A percentile compares a stretch with the other conserved stretches of the same genome.
Evolutionary conservation across 2,113 vertebrate genomes (phyloP).

Genomic region (Castor canadensis): DNA sequence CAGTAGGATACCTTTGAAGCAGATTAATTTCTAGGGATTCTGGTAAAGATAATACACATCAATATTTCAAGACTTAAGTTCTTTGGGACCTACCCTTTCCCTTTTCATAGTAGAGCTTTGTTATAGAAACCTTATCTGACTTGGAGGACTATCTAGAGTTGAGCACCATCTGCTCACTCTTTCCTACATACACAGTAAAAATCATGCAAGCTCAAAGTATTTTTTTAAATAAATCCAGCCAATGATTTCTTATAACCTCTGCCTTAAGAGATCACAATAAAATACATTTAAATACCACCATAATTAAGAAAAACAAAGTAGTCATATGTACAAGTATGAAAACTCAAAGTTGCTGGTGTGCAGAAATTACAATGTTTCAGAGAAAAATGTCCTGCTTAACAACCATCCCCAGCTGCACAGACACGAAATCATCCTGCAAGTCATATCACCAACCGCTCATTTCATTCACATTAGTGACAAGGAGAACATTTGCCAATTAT

Average conservation of each 20-base stretch:
- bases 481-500: slow-evolving; percentile 74
- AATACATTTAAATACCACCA: slow-evolving; percentile 46
- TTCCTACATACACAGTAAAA: too few species aligned
- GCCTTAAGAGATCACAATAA: slow-evolving; percentile 52
- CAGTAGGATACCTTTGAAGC: not conserved
- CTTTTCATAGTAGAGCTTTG: not conserved
- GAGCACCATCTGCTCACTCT: slow-evolving; percentile 1
- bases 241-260: slow-evolving; percentile 41
- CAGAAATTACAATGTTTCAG: not conserved
- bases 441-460: too few species aligned
- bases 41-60: slow-evolving; percentile 1
- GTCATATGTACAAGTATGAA: slow-evolving; percentile 22
- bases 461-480: slow-evolving; percentile 63
- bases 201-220: too few species aligned
- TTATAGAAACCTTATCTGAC: not conserved
- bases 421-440: not conserved
- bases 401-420: slow-evolving; percentile 18
- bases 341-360: not conserved
- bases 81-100: not conserved
- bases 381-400: not conserved
- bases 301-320: slow-evolving; percentile 56
- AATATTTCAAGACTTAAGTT: slow-evolving; percentile 31
- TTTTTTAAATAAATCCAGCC: too few species aligned
- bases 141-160: not conserved
- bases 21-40: slow-evolving; percentile 12